A percentile compares a stretch with the other conserved stretches of the same genome.
Evolutionary conservation across 2,797 vertebrate genomes (phyloP).

Genomic region (Notolabrus celidotus): DNA sequence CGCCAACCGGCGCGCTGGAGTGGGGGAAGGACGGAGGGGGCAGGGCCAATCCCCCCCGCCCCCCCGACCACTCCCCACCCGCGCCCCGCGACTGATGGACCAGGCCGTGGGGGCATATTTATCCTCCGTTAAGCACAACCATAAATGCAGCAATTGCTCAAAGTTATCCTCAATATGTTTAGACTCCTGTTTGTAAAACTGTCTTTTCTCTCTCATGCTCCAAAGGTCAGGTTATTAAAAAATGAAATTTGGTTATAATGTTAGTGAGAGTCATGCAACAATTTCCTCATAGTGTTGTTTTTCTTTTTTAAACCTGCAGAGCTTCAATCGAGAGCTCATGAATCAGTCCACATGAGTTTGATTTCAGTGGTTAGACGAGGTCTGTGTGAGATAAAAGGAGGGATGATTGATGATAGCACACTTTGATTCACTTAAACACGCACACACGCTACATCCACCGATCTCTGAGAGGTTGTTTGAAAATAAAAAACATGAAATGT

Average conservation of each 20-base stretch:
- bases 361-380: conserved; percentile 21
- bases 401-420: neutral
- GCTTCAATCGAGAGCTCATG: neutral
- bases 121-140: too few relatives aligned
- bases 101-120: too few relatives aligned
- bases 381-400: conserved; percentile 25
- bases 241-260: neutral
- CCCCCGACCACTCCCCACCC: too few relatives aligned
- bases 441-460: conserved; percentile 9
- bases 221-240: too few relatives aligned
- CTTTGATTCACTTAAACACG: conserved; percentile 17
- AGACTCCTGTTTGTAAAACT: too few relatives aligned
- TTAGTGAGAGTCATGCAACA: neutral
- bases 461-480: conserved; percentile 14
- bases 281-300: neutral
- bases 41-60: too few relatives aligned
- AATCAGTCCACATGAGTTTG: conserved; percentile 26
- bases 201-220: too few relatives aligned
- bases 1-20: too few relatives aligned
- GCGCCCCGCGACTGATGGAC: too few relatives aligned
- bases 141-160: too few relatives aligned
- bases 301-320: conserved; percentile 1
- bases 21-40: too few relatives aligned
- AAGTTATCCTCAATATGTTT: too few relatives aligned
- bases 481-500: conserved; percentile 1